These are phyloP conservation scores for Trididemnum clinides DNA, from an alignment of 23 tunicate species.

Conservation along the genomic window DNA sequence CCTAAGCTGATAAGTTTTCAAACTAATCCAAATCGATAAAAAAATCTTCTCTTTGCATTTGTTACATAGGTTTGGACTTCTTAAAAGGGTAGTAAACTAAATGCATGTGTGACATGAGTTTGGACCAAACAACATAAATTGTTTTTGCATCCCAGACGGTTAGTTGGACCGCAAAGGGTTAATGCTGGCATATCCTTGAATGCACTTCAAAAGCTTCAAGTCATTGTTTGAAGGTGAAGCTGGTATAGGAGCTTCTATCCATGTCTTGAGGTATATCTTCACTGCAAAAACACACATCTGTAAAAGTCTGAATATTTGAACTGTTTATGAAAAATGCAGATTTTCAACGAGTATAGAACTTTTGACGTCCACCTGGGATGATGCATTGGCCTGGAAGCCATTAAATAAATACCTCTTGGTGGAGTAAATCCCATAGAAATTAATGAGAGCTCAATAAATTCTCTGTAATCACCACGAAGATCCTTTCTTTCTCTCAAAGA, in stretches of 20 bases:
- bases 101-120: no score
- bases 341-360: neutral
- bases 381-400: slow-evolving; percentile 24
- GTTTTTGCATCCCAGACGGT: no score
- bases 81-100: no score
- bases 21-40: no score
- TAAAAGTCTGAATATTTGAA: neutral
- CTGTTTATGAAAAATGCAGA: slow-evolving; percentile 24
- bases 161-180: no score
- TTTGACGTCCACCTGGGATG: slow-evolving; percentile 25
- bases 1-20: no score
- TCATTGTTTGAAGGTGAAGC: slow-evolving; percentile 13
- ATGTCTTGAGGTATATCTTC: slow-evolving; percentile 3
- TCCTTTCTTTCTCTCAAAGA: neutral
- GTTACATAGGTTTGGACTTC: no score
- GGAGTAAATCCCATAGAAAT: slow-evolving; percentile 10
- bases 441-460: slow-evolving; percentile 17
- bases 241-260: slow-evolving; percentile 17
- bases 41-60: no score
- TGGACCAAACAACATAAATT: no score
- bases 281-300: slow-evolving; percentile 16
- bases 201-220: no score
- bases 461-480: slow-evolving; percentile 14
- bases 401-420: slow-evolving; percentile 4
- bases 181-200: slow-evolving; percentile 26